Evolutionary conservation across 2,113 vertebrate species (phyloP).

Genomic region (Notothenia coriiceps): DNA sequence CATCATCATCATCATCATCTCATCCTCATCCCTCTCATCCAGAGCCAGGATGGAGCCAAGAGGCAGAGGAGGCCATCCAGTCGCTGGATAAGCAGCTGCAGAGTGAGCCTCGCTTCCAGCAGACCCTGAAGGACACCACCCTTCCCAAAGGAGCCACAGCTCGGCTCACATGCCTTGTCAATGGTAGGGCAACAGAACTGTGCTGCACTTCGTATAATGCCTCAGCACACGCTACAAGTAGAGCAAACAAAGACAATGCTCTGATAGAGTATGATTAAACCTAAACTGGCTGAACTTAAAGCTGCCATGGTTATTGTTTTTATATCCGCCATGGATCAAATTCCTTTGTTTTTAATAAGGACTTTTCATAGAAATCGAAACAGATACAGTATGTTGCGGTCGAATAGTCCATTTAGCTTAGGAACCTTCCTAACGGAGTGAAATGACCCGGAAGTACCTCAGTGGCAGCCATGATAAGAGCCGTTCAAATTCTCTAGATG

Average conservation of each 20-base stretch:
- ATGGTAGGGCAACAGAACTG: constrained; percentile 57
- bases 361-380: too few relatives aligned
- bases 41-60: constrained; percentile 77
- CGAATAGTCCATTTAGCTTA: too few relatives aligned
- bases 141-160: constrained; percentile 72
- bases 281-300: not conserved
- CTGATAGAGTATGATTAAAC: not conserved
- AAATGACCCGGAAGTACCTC: too few relatives aligned
- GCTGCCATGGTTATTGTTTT: not conserved
- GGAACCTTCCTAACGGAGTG: too few relatives aligned
- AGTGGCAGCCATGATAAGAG: too few relatives aligned
- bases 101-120: constrained; percentile 69
- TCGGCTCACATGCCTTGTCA: constrained; percentile 74
- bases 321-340: too few relatives aligned
- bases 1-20: not conserved
- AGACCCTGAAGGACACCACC: constrained; percentile 65
- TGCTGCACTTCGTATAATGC: constrained; percentile 13
- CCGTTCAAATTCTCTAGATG: too few relatives aligned
- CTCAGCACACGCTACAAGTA: not conserved
- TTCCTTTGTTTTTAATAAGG: too few relatives aligned
- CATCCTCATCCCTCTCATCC: constrained; percentile 37
- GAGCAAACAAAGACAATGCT: not conserved
- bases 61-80: constrained; percentile 74
- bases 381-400: too few relatives aligned
- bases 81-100: constrained; percentile 80